phyloP scores from a whole-genome alignment of 2,797 vertebrate genomes.

The Danio aesculapii region DNA sequence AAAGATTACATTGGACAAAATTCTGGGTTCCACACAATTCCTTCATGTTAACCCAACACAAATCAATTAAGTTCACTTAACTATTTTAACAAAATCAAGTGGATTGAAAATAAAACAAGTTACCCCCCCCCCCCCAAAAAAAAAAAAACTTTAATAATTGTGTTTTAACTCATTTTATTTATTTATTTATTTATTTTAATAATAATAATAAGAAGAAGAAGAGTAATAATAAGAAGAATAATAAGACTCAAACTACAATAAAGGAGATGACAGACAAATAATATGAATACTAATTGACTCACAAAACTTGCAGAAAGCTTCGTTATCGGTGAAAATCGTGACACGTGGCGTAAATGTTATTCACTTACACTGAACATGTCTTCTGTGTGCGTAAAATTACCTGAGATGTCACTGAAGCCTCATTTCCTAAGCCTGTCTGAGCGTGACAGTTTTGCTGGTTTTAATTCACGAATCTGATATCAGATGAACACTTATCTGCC shows the following conservation, averaged over 20 bases:
- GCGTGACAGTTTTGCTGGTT: constrained; percentile 9
- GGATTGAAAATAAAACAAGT: no score
- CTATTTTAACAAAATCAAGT: no score
- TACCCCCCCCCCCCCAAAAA: no score
- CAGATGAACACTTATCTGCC: constrained; percentile 11
- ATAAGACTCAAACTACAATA: background rate
- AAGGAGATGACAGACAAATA: background rate
- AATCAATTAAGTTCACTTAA: no score
- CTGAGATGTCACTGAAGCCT: background rate
- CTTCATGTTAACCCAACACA: no score
- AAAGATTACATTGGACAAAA: no score
- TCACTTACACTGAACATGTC: background rate
- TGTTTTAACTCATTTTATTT: no score
- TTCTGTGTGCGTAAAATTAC: background rate
- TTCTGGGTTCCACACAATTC: no score
- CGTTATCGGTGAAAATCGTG: background rate
- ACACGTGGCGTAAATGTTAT: background rate
- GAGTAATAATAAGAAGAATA: constrained; percentile 3
- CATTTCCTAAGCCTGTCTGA: constrained; percentile 12
- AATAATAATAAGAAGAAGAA: no score
- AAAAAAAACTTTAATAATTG: no score
- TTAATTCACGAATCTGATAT: background rate
- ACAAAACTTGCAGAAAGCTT: background rate
- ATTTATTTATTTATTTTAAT: no score
- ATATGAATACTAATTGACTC: background rate